Base-by-base conservation (phyloP, 1,140 invertebrate genomes). In the Drosophila leontia region DNA sequence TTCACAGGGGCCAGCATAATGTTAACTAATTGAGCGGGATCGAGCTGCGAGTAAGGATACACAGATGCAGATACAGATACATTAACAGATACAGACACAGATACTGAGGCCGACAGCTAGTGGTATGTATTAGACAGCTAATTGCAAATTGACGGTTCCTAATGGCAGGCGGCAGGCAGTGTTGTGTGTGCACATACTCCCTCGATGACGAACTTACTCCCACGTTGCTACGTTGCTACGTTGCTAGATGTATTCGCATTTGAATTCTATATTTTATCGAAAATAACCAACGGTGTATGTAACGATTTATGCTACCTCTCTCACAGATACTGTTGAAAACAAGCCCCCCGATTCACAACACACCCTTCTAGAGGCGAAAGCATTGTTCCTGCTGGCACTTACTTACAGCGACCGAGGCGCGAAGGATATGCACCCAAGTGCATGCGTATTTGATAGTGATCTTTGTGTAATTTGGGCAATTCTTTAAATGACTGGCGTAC, bases 101-200 rank as follows among this genome's bases (percentile, higher is more conserved):
- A 70, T 69, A 75, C 45, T 57, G 44, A 56, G 42, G 51, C 58
- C 63, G 39, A 78, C 78, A 67, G 71, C 42, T 62, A 75, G 60
- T 50, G 48, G 48, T 71, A 78, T 63, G 48, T 71, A 78, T 62
- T 78, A 75, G 26, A 76, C 55, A 60, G 75, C 83, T 78, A 78
- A 55, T 78, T 88, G 80, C 80, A 88, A 80, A 90, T 84, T 80
- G 85, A 88, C 81, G 85, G 85, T 88, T 88, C 84, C 84, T 88
- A 87, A 84, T 84, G 80, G 80, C 85, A 88, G 84, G 55, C 85
- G 85, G 69, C 83, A 86, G 83, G 68, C 84, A 39, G 81, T 90
- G 82, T 81, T 88, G 85, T 88, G 84, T 88, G 84, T 69, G 84
- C 74, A 80, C 76, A 83, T 62, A 75, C 64, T 86, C 84, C 79